Evolutionary conservation across 2,888 invertebrate species (phyloP).

Genomic region (Lithophane socia): DNA sequence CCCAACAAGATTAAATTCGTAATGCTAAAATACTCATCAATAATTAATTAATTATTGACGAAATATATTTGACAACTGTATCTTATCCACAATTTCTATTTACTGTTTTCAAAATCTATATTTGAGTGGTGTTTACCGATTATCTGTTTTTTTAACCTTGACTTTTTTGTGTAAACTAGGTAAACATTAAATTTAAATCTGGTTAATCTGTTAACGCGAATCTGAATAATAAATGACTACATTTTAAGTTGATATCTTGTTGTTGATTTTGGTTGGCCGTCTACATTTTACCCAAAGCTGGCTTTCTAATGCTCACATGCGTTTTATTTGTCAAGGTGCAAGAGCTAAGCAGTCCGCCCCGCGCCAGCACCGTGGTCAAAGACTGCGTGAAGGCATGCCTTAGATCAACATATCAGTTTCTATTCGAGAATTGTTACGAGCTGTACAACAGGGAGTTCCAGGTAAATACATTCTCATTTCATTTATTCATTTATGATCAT

Average conservation of each 20-base stretch:
- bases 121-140: background rate
- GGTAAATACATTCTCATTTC: constrained; percentile 80
- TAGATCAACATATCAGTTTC: constrained; percentile 99
- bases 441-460: constrained; percentile 98
- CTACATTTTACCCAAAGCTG: background rate
- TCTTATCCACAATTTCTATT: background rate
- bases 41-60: background rate
- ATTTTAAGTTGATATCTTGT: background rate
- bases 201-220: background rate
- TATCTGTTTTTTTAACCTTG: background rate
- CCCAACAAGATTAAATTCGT: background rate
- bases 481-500: too few species aligned
- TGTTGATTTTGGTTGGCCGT: background rate
- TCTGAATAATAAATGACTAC: background rate
- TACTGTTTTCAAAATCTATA: background rate
- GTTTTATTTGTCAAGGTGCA: constrained; percentile 92
- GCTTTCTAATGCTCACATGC: background rate
- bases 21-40: background rate
- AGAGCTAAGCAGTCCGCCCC: constrained; percentile 99
- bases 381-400: constrained; percentile 99
- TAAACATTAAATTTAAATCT: background rate
- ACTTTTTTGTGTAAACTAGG: background rate
- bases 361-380: constrained; percentile 99
- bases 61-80: background rate
- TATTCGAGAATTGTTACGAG: constrained; percentile 99